These are phyloP conservation scores for Desmodus rotundus DNA, from an alignment of 2,113 vertebrate genomes.

Conservation along the genomic window DNA sequence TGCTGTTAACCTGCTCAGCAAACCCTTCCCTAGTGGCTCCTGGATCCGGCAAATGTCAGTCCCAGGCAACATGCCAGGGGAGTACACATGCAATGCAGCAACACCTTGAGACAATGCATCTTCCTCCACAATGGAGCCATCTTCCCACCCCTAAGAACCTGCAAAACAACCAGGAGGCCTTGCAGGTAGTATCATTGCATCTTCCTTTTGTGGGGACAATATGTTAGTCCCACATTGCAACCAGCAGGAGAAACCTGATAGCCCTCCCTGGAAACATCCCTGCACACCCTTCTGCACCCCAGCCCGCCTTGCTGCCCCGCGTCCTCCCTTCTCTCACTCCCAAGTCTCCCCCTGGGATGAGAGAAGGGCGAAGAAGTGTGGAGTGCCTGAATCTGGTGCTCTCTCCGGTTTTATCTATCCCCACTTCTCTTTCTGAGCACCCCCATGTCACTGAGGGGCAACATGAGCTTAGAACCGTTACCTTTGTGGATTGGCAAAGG, in stretches of 20 bases:
- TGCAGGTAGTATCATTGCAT: background rate
- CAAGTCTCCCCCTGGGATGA: background rate
- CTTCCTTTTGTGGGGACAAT: background rate
- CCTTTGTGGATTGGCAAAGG: background rate
- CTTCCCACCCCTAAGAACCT: background rate
- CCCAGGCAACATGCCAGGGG: background rate
- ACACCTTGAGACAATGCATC: background rate
- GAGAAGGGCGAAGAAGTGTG: background rate
- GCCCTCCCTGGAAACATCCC: background rate
- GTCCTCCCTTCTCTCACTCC: background rate
- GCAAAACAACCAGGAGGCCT: background rate
- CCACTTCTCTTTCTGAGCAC: background rate
- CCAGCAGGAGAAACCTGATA: background rate
- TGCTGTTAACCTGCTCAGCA: slow-evolving; percentile 20
- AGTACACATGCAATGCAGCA: background rate
- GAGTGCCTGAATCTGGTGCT: background rate
- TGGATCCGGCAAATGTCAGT: background rate
- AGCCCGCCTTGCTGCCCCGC: too few relatives aligned
- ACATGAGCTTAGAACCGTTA: background rate
- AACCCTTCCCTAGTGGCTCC: background rate
- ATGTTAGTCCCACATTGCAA: background rate
- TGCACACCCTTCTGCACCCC: too few relatives aligned
- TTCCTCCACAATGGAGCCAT: background rate
- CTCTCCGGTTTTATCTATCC: background rate
- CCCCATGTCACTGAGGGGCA: background rate